Evolutionary conservation across 2,888 invertebrate species (phyloP), one percentile per base, ranked within the genome.

Genomic region (Fissipunctia ypsillon): DNA sequence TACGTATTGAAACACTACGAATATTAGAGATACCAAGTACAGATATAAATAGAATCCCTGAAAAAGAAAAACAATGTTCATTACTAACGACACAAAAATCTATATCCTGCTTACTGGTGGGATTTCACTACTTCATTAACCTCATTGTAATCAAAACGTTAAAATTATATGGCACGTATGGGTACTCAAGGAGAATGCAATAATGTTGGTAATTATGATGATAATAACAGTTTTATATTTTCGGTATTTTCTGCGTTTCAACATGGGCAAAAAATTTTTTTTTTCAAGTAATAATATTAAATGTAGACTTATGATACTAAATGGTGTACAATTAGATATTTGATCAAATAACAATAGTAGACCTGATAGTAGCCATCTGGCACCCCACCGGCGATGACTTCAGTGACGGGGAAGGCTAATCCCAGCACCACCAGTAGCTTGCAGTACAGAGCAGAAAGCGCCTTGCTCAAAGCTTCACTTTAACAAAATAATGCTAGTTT

Each of bases 31-130:
- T 60, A 97, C 97, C 76, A 97, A 91, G 91, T 98, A 98, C 60
- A 98, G 95, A 90, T 98, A 99, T 60, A 98, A 96, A 93, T 98
- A 98, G 93, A 98, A 98, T 63, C 98, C 98, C 97, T 98, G 96
- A 81, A 96, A 95, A 80, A 80, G 52, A 60, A 68, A 71, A 75
- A 63, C 22, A 59, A 68, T 22, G 28, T 22, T 45, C 14, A 59
- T 59, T 65, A 57, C 45, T 25, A 9, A 12, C 2, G n/a, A 41
- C 3, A 12, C 14, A 19, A 16, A 41, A 1, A 43, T 48, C 12
- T 22, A 25, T 16, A 1, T 25, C 14, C 28, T 56, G 54, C 16
- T 28, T n/a, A 25, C 38, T 54, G 3, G 3, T 52, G 19, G 12
- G 45, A 78, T 45, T 60, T 25, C 5, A 38, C 5, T 48, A n/a